Conservation (phyloP, 2,113 vertebrate species). For the Rhinoderma darwinii region DNA sequence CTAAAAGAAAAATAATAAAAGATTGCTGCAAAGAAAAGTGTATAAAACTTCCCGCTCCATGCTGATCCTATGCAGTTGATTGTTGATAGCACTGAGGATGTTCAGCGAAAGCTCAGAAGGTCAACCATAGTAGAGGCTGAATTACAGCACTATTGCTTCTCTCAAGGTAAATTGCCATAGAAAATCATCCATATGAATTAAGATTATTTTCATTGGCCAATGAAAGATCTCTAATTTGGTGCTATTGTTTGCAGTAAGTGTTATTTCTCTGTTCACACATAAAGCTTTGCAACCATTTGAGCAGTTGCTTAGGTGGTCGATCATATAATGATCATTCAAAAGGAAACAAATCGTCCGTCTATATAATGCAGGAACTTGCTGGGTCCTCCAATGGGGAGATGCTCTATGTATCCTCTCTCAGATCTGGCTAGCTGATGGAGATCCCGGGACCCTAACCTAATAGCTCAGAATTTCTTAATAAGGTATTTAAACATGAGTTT, state of each 20-base stretch:
- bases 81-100: not conserved
- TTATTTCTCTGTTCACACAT: not conserved
- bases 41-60: not conserved
- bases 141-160: not conserved
- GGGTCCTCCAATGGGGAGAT: not conserved
- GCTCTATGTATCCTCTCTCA: not conserved
- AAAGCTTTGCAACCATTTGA: not conserved
- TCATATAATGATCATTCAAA: not conserved
- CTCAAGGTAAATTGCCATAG: conserved; percentile 1
- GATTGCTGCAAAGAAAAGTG: not conserved
- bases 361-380: not conserved
- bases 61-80: not conserved
- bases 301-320: not conserved
- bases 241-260: not conserved
- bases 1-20: not conserved
- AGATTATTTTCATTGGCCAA: not conserved
- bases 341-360: too few relatives aligned
- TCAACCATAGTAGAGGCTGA: not conserved
- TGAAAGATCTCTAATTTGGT: not conserved
- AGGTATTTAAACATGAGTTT: too few relatives aligned
- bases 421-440: too few relatives aligned
- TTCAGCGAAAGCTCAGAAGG: not conserved
- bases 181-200: not conserved
- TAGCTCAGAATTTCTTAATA: too few relatives aligned
- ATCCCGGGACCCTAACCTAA: too few relatives aligned